Base-by-base conservation (phyloP, 2,888 invertebrate genomes). In the Parelbella ahira region DNA sequence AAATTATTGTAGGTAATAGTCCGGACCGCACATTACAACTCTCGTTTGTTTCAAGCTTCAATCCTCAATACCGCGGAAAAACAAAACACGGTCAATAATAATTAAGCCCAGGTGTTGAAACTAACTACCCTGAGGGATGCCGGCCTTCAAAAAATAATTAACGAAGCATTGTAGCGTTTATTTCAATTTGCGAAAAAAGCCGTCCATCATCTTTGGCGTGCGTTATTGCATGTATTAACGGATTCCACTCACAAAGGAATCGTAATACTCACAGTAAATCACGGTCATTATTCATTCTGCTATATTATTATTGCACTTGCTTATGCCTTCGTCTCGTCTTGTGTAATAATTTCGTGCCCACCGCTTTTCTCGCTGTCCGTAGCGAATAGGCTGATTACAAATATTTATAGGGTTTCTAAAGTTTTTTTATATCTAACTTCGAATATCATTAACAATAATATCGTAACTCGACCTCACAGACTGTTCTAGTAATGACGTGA, bases 301-400 rank as follows among this genome's bases (percentile, higher is more conserved):
- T 47, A 50, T 50, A 49, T 51, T 50, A 63, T 61, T 63, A 65
- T 69, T 64, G 65, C 67, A 68, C 56, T 56, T 51, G 54, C 54
- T 61, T 70, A 70, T 72, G 68, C 68, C 54, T 36, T 69, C 68
- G 72, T 64, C 57, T 61, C 54, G 54, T 56, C 37, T 56, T 47
- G 58, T 57, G 58, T 68, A 71, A 68, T 68, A 68, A 69, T 68
- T 42, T 32, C 30, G 24, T 24, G 10, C 30, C 23, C 23, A 23
- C 7, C 34, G 25, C 28, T 28, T 34, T 34, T 20, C 20, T 42
- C 28, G 34, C 8, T 42, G 21, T 10, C 34, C 34, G 23, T 42
- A 27, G 21, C 41, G 27, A 41, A 41, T 33, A 42, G 33, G 23
- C 34, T 42, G 42, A 28, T 34, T 42, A 28, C 15, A 20, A 42